Conservation (phyloP, 2,797 vertebrate genomes). For the Protonibea diacanthus region DNA sequence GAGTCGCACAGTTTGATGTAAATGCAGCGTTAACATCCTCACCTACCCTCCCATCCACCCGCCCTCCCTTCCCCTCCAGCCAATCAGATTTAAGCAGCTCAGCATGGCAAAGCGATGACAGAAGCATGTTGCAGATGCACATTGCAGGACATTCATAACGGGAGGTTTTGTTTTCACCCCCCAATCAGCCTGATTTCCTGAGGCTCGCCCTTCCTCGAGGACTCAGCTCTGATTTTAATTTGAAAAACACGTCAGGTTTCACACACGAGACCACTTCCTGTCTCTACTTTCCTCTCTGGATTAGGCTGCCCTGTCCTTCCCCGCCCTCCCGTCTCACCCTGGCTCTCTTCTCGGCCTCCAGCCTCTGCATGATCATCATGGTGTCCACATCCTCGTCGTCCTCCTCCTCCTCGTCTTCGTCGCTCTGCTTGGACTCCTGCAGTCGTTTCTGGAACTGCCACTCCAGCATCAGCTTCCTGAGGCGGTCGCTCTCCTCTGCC, state of each 20-base stretch:
- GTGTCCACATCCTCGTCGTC: slow-evolving; percentile 97
- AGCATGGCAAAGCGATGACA: slow-evolving; percentile 88
- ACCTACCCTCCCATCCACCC: slow-evolving; percentile 3
- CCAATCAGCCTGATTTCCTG: slow-evolving; percentile 46
- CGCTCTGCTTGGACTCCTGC: slow-evolving; percentile 96
- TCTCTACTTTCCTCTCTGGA: not conserved
- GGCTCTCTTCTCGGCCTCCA: slow-evolving; percentile 97
- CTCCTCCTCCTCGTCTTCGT: slow-evolving; percentile 96
- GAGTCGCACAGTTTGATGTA: slow-evolving; percentile 18
- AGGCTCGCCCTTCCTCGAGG: slow-evolving; percentile 32
- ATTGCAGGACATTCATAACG: slow-evolving; percentile 80
- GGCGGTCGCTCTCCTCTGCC: slow-evolving; percentile 94
- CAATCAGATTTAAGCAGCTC: slow-evolving; percentile 83
- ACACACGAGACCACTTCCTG: slow-evolving; percentile 5
- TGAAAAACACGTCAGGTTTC: not conserved
- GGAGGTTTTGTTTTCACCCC: slow-evolving; percentile 39
- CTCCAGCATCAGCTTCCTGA: slow-evolving; percentile 97
- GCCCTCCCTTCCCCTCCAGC: slow-evolving; percentile 57
- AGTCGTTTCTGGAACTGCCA: slow-evolving; percentile 99
- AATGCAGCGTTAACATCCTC: slow-evolving; percentile 44
- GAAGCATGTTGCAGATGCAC: slow-evolving; percentile 88
- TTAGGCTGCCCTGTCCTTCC: not conserved
- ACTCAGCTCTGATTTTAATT: not conserved
- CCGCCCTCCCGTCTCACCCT: slow-evolving; percentile 87
- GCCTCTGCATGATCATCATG: slow-evolving; percentile 95